phyloP scores from a whole-genome alignment of 2,888 invertebrate genomes.

The Cryptocheilus praepositus region DNA sequence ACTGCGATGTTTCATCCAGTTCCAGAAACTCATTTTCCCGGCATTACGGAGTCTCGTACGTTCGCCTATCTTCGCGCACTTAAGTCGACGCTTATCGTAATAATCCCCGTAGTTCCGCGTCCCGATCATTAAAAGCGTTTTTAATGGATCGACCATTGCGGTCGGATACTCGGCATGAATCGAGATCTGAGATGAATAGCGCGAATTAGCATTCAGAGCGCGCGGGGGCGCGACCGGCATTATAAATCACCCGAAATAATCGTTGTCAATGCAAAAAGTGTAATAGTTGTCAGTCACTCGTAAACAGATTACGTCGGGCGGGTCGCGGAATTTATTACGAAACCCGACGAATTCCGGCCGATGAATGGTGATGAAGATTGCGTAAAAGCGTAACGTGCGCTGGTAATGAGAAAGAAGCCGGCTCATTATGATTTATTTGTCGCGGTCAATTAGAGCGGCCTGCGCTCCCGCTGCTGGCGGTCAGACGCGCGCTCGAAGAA shows the following conservation, averaged over 20 bases:
- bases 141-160: no score
- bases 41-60: no score
- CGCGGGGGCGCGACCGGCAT: conserved; percentile 19
- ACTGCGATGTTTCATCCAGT: no score
- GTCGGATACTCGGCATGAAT: no score
- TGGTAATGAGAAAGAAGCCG: conserved; percentile 55
- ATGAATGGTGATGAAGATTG: conserved; percentile 55
- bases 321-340: conserved; percentile 41
- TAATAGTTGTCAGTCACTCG: conserved; percentile 35
- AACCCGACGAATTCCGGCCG: conserved; percentile 18
- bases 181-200: no score
- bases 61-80: no score
- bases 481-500: conserved; percentile 23
- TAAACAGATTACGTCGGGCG: conserved; percentile 45
- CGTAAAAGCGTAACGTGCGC: conserved; percentile 55
- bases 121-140: no score
- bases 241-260: conserved; percentile 42
- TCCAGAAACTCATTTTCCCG: no score
- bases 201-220: no score
- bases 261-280: conserved; percentile 28
- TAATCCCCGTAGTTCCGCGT: no score
- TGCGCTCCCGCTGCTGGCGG: conserved; percentile 10
- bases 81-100: no score
- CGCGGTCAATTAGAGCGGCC: conserved; percentile 56
- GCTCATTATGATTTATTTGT: conserved; percentile 60